Base-by-base conservation (phyloP, 2,797 vertebrate species). In the Xenops minutus region DNA sequence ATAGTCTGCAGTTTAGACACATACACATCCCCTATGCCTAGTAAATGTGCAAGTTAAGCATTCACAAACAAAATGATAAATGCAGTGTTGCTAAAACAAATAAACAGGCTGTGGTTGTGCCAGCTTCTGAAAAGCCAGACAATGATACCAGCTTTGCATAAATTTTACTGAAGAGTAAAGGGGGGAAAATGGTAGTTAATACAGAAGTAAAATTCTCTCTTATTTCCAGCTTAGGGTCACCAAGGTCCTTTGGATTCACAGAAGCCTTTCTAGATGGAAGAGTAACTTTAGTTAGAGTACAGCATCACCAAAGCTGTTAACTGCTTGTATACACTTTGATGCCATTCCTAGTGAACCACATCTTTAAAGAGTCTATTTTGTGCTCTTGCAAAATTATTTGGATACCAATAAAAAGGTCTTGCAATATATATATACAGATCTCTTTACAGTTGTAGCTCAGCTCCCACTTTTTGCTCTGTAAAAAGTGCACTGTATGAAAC, bases 381-480 rank as follows among this genome's bases (percentile, higher is more conserved):
- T 55, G 41, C 27, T 92, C 82, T 85, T 91, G 51, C 26, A 86
- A 82, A 79, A 27, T 88, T 51, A 27, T 62, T 37, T 72, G 22
- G 15, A 48, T 16, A 71, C 13, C 23, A 85, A 46, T 63, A 59
- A 83, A 83, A 32, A 88, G 48, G 48, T 93, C 87, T 51, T 61
- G 16, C 37, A n/a, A n/a, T n/a, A 51, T 19, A 11, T 5, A 39
- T 32, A 52, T 7, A 17, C 9, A 37, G 2, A 51, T 76, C 91
- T 91, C 91, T 81, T 92, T 93, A 72, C 64, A 95, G 87, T 96
- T 97, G 95, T 95, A 97, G 92, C 68, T 97, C 89, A 97, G 91
- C 95, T 89, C 97, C 95, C 92, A 94, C 89, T 96, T 80, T 32
- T 88, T 88, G 26, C 59, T 93, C 67, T 92, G 64, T 90, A 93